Evolutionary conservation across 2,113 vertebrate species (phyloP), one percentile per base, ranked within the genome.

Genomic region (Chlamydotis undulata): DNA sequence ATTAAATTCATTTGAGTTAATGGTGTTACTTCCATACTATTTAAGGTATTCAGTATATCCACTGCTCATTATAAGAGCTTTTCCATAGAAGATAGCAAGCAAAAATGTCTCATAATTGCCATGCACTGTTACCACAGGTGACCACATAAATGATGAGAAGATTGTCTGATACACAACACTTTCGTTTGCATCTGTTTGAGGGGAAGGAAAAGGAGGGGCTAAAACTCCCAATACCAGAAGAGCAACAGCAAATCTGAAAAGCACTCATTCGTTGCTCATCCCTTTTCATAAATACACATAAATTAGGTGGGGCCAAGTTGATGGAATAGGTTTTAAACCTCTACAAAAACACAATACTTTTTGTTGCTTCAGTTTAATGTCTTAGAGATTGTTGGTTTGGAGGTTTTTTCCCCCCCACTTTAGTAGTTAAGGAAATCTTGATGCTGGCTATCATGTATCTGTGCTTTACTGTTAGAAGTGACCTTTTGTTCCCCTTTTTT

Each of bases 341-440:
- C n/a, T 50, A 7, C n/a, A 50, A 43, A 55, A 93, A 92, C 41
- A 23, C 10, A 60, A 4, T 73, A 28, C 1, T 37, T 4, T n/a
- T 23, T 33, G 4, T 79, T 92, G 22, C 57, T 71, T 91, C 33
- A 24, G 33, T 19, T 77, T 31, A 68, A 15, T 87, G 25, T 5
- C 43, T 83, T 70, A 50, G 56, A 57, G 9, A 4, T 43, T 23
- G 8, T 33, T 68, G 29, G 12, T 33, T 31, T 21, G 31, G 3
- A 29, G 6, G 0, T 3, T n/a, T 25, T 68, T 45, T 60, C 47
- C 41, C 7, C 15, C 55, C 1, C 0, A 3, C 68, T 53, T 69
- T 29, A 13, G 19, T 16, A 18, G 12, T 67, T 50, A 83, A 24
- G 12, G 14, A 63, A 70, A 64, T 11, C 28, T 65, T 39, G 33